Evolutionary conservation across 2,113 vertebrate species (phyloP).

Genomic region (Chloropsis cyanopogon): DNA sequence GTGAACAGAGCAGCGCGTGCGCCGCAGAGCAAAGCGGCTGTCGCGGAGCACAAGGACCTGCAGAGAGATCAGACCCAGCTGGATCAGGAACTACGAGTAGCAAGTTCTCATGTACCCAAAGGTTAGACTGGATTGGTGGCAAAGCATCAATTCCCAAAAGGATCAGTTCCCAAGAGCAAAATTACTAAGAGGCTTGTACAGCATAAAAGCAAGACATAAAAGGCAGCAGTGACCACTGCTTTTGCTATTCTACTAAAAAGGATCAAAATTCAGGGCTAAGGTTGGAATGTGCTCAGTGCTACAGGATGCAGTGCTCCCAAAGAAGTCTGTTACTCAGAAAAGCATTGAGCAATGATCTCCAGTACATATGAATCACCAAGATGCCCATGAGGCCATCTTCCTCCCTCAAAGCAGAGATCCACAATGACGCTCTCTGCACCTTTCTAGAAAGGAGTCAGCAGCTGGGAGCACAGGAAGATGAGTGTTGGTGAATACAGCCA

Average conservation of each 20-base stretch:
- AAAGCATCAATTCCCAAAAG: neutral
- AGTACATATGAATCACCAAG: constrained; percentile 54
- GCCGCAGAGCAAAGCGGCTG: neutral
- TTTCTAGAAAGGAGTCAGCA: neutral
- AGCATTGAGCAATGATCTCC: constrained; percentile 36
- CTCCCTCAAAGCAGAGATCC: neutral
- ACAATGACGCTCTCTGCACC: neutral
- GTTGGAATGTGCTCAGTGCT: neutral
- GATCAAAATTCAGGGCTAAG: neutral
- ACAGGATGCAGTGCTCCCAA: neutral
- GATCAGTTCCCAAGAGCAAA: neutral
- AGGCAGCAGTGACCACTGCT: neutral
- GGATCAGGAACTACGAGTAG: neutral
- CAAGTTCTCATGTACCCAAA: neutral
- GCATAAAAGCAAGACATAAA: neutral
- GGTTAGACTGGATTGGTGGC: neutral
- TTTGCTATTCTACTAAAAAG: neutral
- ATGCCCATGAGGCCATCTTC: neutral
- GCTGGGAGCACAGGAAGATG: neutral
- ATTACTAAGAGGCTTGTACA: neutral
- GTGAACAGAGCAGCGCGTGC: neutral
- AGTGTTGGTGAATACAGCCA: neutral
- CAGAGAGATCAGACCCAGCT: neutral
- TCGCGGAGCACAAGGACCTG: neutral
- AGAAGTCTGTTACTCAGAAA: constrained; percentile 30